phyloP scores from a whole-genome alignment of 2,113 vertebrate species.

The Antechinus stuartii region DNA sequence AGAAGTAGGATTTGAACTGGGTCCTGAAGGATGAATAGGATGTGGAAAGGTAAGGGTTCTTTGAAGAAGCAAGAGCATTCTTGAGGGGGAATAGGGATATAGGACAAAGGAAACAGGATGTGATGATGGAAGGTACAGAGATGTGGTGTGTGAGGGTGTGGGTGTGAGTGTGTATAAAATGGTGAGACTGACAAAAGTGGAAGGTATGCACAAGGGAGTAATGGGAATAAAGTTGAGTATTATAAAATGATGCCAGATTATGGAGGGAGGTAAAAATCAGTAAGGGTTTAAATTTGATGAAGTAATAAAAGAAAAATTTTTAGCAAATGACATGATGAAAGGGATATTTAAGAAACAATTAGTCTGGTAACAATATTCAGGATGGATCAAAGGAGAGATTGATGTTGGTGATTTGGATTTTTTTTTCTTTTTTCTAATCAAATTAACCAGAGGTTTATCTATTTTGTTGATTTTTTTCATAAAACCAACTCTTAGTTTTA shows the following conservation, averaged over 20 bases:
- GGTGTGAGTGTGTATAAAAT: not conserved
- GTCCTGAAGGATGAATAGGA: not conserved
- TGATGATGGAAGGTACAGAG: no score
- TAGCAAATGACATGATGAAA: not conserved
- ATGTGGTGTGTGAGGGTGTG: not conserved
- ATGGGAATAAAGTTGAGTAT: not conserved
- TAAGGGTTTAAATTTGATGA: not conserved
- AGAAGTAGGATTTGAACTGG: conserved; percentile 3
- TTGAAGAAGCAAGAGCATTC: not conserved
- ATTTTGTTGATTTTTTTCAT: no score
- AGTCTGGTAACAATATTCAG: not conserved
- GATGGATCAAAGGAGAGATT: no score
- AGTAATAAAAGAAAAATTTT: not conserved
- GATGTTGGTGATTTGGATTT: no score
- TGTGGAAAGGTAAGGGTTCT: no score
- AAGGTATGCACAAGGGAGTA: not conserved
- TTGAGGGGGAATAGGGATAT: not conserved
- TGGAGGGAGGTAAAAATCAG: not conserved
- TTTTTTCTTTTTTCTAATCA: no score
- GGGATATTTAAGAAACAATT: not conserved
- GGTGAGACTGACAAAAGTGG: not conserved
- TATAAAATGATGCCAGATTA: not conserved
- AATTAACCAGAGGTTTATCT: no score
- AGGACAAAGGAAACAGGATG: no score
- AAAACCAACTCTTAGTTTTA: no score